Percentiles rank a stretch among this genome's conserved stretches.
These are phyloP conservation scores for Sebastes matsubarae DNA, from an alignment of 2,797 vertebrate genomes.

Conservation along the genomic window DNA sequence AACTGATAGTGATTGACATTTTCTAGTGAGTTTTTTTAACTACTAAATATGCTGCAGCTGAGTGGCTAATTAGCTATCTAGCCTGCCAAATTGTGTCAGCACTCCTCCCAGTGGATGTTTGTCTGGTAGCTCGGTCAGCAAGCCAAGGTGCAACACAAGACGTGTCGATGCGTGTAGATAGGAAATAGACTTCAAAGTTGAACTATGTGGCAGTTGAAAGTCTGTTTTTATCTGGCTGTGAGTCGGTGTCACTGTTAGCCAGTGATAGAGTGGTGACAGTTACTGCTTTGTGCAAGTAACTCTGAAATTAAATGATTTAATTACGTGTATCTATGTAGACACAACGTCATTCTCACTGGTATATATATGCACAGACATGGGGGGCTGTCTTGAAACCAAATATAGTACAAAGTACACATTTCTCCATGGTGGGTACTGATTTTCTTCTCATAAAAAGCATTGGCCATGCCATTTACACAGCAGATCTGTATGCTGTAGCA, in stretches of 20 bases:
- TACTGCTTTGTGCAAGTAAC: neutral
- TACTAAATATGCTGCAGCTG: neutral
- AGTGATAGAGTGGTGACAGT: neutral
- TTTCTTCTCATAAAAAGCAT: neutral
- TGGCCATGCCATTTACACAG: neutral
- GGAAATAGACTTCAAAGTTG: neutral
- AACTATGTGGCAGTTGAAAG: neutral
- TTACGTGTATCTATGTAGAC: neutral
- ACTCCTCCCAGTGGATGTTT: neutral
- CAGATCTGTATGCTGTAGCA: neutral
- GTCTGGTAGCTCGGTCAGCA: too few species aligned
- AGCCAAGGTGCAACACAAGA: too few species aligned
- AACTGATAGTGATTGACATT: neutral
- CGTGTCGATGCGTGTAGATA: too few species aligned
- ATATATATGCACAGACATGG: neutral
- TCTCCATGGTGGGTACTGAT: neutral
- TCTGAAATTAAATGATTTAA: neutral
- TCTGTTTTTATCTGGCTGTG: neutral
- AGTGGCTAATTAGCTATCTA: too few species aligned
- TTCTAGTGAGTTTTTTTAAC: neutral
- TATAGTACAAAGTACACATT: neutral
- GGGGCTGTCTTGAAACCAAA: neutral
- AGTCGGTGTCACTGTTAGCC: neutral
- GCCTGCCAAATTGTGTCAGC: neutral
- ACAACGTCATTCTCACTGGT: neutral